Evolutionary conservation across 2,113 vertebrate genomes (phyloP), one percentile per base, ranked within the genome.

Genomic region (Microcebus jonahi): DNA sequence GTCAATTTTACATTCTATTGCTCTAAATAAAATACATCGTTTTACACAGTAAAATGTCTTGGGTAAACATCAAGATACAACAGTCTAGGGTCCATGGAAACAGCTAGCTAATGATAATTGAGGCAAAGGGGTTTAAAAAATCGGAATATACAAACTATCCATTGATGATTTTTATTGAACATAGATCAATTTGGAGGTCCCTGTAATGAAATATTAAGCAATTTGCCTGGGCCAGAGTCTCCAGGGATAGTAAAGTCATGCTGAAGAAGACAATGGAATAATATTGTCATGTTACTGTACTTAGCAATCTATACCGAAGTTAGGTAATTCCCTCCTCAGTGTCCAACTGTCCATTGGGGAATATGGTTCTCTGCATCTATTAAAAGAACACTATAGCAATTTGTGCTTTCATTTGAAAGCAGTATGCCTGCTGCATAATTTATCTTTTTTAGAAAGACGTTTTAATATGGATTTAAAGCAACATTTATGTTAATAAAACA

Each of bases 401-500:
- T 95, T 55, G 13, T 42, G 20, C 20, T 87, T 81, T 42, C 34
- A 39, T 76, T 61, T 89, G 50, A 88, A 70, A 71, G 53, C 1
- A 48, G 4, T 39, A 48, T 57, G 25, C 0, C 39, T 61, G 31
- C 36, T 13, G 31, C 39, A 86, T 79, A 39, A 71, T 50, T 57
- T 67, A 65, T 67, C 4, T 59, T 18, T 73, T 57, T 42, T 39
- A 79, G 21, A 12, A 73, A 84, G 65, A 57, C 23, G 55, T 63
- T 80, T 92, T 89, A 76, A 55, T 93, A 59, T 39, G 48, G 77
- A 39, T 91, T 96, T 39, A 91, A 90, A 84, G 25, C 36, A 85
- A 1, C 0, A 21, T 70, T 96, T 85, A 88, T 76, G 20, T 85
- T 86, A 94, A 70, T 82, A 71, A 88, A 18, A 7, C 21, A 86